Conservation (phyloP, 2,797 vertebrate species). For the Arremon brunneinucha region DNA sequence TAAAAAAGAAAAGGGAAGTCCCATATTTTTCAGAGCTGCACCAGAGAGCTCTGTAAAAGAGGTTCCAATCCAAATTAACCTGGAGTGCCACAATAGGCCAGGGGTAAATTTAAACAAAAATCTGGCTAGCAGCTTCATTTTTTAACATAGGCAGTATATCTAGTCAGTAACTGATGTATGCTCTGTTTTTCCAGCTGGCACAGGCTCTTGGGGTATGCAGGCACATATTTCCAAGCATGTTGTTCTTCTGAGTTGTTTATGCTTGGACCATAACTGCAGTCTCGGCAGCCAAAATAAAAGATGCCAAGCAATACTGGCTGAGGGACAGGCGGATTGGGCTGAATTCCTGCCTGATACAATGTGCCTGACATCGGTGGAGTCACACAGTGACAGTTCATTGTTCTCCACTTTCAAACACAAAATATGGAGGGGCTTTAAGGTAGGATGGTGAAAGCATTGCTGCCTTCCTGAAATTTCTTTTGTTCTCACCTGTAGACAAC, state of each 20-base stretch:
- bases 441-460: background rate
- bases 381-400: conserved; percentile 39
- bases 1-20: background rate
- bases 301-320: conserved; percentile 65
- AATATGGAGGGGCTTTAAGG: background rate
- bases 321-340: background rate
- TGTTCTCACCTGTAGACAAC: background rate
- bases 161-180: conserved; percentile 8
- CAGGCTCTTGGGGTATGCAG: background rate
- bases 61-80: conserved; percentile 43
- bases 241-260: conserved; percentile 48
- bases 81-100: background rate
- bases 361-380: background rate
- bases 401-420: conserved; percentile 41
- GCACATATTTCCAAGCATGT: conserved; percentile 48
- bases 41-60: background rate
- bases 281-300: conserved; percentile 55
- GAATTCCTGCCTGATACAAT: conserved; percentile 30
- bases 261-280: conserved; percentile 37
- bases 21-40: background rate
- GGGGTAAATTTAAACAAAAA: conserved; percentile 28
- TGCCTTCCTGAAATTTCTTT: background rate
- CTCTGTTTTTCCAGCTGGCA: conserved; percentile 62
- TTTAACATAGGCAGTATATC: conserved; percentile 12
- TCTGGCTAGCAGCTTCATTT: conserved; percentile 21